Conservation (phyloP, 1,140 invertebrate genomes). For the Neoseiulus cucumeris region DNA sequence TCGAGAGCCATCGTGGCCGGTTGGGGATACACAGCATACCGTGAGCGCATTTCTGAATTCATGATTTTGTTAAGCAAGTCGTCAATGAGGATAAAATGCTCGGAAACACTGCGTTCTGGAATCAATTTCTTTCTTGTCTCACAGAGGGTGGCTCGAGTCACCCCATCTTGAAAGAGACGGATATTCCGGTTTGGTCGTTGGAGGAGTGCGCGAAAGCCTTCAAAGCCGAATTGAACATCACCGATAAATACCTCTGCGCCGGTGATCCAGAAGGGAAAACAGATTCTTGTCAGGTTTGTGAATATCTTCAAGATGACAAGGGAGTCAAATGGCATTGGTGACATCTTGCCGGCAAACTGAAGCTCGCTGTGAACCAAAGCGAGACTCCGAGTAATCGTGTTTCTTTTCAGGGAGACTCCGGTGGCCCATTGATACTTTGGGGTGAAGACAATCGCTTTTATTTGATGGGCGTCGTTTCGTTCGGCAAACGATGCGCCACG, state of each 20-base stretch:
- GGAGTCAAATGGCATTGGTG: too few relatives aligned
- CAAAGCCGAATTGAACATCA: slow-evolving; percentile 13
- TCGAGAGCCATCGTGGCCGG: slow-evolving; percentile 44
- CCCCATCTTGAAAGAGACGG: background rate
- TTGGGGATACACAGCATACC: slow-evolving; percentile 41
- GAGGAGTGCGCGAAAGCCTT: slow-evolving; percentile 12
- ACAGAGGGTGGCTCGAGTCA: background rate
- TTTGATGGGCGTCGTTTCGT: slow-evolving; percentile 44
- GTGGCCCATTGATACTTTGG: slow-evolving; percentile 52
- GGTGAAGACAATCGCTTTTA: slow-evolving; percentile 24
- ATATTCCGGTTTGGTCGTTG: slow-evolving; percentile 4
- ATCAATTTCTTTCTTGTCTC: background rate
- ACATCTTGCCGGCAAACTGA: too few relatives aligned
- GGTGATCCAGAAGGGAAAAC: slow-evolving; percentile 10
- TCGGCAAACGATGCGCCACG: slow-evolving; percentile 52
- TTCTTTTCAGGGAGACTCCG: slow-evolving; percentile 46
- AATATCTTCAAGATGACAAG: too few relatives aligned
- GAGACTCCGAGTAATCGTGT: background rate
- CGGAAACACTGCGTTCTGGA: background rate
- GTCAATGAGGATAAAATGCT: too few relatives aligned
- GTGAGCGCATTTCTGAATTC: background rate
- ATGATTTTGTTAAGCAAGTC: too few relatives aligned
- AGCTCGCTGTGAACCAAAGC: too few relatives aligned
- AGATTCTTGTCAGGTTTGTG: slow-evolving; percentile 19
- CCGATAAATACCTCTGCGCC: slow-evolving; percentile 16